phyloP scores from a whole-genome alignment of 2,113 vertebrate genomes.

The Reinhardtius hippoglossoides region DNA sequence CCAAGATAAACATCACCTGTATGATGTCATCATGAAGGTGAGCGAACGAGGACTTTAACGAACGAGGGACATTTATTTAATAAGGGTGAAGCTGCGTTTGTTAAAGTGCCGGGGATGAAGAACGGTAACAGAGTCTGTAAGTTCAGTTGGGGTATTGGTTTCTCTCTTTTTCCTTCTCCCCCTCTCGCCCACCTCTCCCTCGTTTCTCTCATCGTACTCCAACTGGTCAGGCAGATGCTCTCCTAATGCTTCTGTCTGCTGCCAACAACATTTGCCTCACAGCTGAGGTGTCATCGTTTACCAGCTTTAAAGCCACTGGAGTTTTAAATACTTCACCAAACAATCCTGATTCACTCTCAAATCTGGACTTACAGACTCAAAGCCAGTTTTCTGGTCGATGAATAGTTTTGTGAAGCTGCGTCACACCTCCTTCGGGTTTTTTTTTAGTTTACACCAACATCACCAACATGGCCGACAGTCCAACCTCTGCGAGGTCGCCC shows the following conservation, averaged over 20 bases:
- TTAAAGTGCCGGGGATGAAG: not conserved
- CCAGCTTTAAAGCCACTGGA: no score
- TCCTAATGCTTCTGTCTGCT: no score
- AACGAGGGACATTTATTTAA: slow-evolving; percentile 43
- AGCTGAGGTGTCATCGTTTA: no score
- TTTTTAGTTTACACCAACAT: not conserved
- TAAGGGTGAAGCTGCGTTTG: not conserved
- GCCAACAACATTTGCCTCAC: no score
- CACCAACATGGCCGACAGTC: not conserved
- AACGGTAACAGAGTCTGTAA: slow-evolving; percentile 1
- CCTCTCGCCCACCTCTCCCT: no score
- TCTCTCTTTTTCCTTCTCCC: no score
- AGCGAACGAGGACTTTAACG: not conserved
- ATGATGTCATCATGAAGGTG: not conserved
- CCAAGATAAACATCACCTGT: not conserved
- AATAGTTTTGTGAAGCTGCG: slow-evolving; percentile 13
- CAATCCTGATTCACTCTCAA: not conserved
- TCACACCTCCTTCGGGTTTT: not conserved
- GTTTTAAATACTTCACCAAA: no score
- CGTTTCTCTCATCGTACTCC: no score
- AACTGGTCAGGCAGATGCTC: no score
- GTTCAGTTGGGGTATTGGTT: not conserved
- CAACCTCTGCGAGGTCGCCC: not conserved
- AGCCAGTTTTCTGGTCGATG: not conserved
- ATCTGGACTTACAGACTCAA: slow-evolving; percentile 16